Base-by-base conservation (phyloP, 2,888 invertebrate genomes). In the Sturmia bella region DNA sequence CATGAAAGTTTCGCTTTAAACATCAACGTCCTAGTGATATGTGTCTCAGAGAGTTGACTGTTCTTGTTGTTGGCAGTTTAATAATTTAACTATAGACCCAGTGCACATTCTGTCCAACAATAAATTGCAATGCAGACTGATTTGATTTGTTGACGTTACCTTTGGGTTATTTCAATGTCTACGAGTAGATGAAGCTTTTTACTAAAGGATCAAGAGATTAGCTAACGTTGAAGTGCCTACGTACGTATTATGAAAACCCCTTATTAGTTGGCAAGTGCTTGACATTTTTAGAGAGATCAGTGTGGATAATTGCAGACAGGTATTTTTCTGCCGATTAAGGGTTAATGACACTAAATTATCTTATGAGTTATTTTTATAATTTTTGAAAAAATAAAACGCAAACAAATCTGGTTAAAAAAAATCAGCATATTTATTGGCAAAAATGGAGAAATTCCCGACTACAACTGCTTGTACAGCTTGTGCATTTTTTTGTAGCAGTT, bases 61-160 rank as follows among this genome's bases (percentile, higher is more conserved):
- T 61, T 27, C 17, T 64, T 56, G 43, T 72, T 68, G 64, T 70
- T 80, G 75, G 77, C 80, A 80, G 75, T 77, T 77, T 79, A 81
- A 80, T 84, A 81, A 82, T 74, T 83, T 77, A 81, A 84, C 74
- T 70, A 74, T 68, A 72, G 61, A 50, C 50, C 52, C 45, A 32
- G 12, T 21, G 54, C 21, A 2, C 5, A 32, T 3, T 45, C 5
- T 56, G 69, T 21, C 69, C 69, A 70, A n/a, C 69, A 56, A 63
- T 39, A 56, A 77, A 70, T 45, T 52, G 37, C 52, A 15, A 19
- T 12, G 17, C 19, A 27, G 45, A 24, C 17, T 73, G 54, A 73
- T 76, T 68, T 76, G 76, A 76, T 76, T 69, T 76, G 70, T 75
- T 82, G 78, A 82, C 78, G 82, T 75, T 70, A 70, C 82, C 82